Evolutionary conservation across 1,140 invertebrate species (phyloP).

Genomic region (Stenopsyche tienmushanensis): DNA sequence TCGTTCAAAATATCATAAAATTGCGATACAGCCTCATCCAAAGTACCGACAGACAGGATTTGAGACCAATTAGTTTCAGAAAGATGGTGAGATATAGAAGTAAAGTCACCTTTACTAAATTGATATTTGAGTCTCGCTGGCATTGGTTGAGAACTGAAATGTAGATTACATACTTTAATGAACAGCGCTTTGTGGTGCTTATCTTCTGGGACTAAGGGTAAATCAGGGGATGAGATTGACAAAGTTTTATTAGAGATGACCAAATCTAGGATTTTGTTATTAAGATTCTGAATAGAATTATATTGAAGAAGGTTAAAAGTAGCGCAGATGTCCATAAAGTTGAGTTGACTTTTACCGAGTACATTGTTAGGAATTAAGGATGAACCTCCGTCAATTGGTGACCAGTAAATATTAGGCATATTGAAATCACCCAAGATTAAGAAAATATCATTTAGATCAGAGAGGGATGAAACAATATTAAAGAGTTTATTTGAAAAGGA

Average conservation of each 20-base stretch:
- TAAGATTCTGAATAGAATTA: conserved; percentile 2
- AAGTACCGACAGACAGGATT: background rate
- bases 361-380: no score
- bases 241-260: conserved; percentile 1
- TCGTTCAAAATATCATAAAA: conserved; percentile 8
- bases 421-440: no score
- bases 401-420: no score
- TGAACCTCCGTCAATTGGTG: no score
- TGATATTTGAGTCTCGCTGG: background rate
- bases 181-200: background rate
- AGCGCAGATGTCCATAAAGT: no score
- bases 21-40: conserved; percentile 3
- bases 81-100: background rate
- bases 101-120: conserved; percentile 12
- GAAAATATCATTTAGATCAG: no score
- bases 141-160: background rate
- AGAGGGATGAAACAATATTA: no score
- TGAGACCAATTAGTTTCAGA: background rate
- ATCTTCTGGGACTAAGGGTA: conserved; percentile 7
- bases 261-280: conserved; percentile 6
- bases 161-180: background rate
- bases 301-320: background rate
- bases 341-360: no score
- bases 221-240: background rate
- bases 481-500: no score